Evolutionary conservation across 2,888 invertebrate species (phyloP), one percentile per base, ranked within the genome.

Genomic region (Sphecodes monilicornis): DNA sequence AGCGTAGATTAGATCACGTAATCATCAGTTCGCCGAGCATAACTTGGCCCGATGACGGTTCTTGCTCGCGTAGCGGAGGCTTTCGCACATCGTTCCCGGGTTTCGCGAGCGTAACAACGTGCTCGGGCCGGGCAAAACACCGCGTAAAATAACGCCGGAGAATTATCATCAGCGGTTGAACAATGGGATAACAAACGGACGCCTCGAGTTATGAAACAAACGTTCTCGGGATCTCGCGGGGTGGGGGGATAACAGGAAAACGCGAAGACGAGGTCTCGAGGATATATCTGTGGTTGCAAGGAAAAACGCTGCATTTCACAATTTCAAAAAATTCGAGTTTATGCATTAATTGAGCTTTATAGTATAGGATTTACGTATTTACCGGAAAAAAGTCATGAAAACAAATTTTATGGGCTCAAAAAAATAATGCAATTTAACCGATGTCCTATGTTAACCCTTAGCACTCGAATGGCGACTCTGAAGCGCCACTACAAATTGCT

Each of bases 31-130:
- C 43, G n/a, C 22, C 66, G 29, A 29, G 73, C 68, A 71, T 78
- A 80, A 80, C 76, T 87, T 77, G 72, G 81, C 73, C 82, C 85
- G 80, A 74, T 76, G 76, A 64, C 50, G 77, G 29, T 87, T 87
- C 80, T 81, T 76, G 78, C 70, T 22, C 32, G 41, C 26, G 50
- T 8, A n/a, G 29, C 60, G 66, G 69, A 70, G 76, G 70, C 76
- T 78, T 81, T 85, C 46, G 57, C 76, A 16, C 60, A 32, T 76
- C 75, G 64, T 85, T 81, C 13, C 72, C 41, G 50, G 68, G 13
- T 6, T 13, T 66, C 13, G 50, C 68, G 54, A 26, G 39, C 68
- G 54, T 60, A 78, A 72, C 78, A 36, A 22, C 60, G 64, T 54
- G 26, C 76, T 36, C 39, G 26, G 68, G 22, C 50, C 46, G 5